These are phyloP conservation scores for Leptonema lineaticorne DNA, from an alignment of 1,140 invertebrate species.

Conservation along the genomic window DNA sequence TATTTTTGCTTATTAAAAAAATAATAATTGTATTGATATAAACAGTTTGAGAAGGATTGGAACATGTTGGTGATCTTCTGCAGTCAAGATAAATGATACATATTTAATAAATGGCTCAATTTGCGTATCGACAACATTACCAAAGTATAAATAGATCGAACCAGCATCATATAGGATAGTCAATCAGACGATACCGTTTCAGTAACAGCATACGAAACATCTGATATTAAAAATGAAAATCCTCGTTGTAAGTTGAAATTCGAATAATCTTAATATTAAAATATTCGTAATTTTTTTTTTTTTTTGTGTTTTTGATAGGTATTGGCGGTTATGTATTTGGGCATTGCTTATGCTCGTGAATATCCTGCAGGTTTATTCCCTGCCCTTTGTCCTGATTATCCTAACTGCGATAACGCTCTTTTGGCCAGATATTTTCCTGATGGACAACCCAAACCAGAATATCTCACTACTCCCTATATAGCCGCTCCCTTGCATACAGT, in stretches of 20 bases:
- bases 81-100: background rate
- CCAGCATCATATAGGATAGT: conserved; percentile 4
- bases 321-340: too few species aligned
- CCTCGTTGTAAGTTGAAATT: background rate
- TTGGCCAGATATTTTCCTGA: conserved; percentile 50
- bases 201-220: background rate
- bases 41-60: background rate
- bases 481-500: conserved; percentile 44
- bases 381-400: conserved; percentile 58
- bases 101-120: conserved; percentile 15
- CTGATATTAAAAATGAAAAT: conserved; percentile 12
- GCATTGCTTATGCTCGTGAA: conserved; percentile 43
- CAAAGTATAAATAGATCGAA: conserved; percentile 22
- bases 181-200: background rate
- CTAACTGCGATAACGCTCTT: conserved; percentile 52
- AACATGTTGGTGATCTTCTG: background rate
- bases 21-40: too few species aligned
- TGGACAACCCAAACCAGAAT: conserved; percentile 52
- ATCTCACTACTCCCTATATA: conserved; percentile 49
- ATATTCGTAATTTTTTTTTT: too few species aligned
- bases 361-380: conserved; percentile 58
- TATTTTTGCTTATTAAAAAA: too few species aligned
- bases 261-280: background rate
- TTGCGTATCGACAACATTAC: conserved; percentile 6
- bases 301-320: too few species aligned